Percentiles rank a stretch among this genome's conserved stretches.
These are phyloP conservation scores for Leptopterna dolabrata DNA, from an alignment of 2,888 invertebrate species.

Conservation along the genomic window DNA sequence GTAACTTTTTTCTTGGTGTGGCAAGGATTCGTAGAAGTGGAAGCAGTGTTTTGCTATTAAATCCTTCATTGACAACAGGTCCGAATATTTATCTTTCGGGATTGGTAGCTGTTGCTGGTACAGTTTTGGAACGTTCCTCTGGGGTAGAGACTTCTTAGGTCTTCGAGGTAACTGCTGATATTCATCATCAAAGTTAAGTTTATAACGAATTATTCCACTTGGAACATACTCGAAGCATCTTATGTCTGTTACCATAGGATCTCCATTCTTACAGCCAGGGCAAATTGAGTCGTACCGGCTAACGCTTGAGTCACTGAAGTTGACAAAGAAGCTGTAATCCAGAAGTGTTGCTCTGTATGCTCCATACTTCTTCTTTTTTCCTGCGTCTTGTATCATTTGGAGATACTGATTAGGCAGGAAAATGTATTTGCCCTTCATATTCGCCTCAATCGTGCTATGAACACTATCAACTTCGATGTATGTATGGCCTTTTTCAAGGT, in stretches of 20 bases:
- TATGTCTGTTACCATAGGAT: slow-evolving; percentile 4
- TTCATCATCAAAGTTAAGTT: background rate
- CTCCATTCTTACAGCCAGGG: slow-evolving; percentile 10
- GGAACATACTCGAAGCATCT: slow-evolving; percentile 9
- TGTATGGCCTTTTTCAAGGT: too few relatives aligned
- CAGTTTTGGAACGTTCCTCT: background rate
- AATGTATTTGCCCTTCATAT: too few relatives aligned
- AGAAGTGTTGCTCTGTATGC: too few relatives aligned
- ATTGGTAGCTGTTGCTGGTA: background rate
- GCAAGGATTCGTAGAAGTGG: background rate
- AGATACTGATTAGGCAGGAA: too few relatives aligned
- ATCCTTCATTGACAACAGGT: background rate
- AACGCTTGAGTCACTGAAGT: too few relatives aligned
- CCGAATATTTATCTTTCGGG: background rate
- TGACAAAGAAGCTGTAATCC: too few relatives aligned
- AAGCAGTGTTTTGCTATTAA: background rate
- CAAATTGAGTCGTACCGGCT: too few relatives aligned
- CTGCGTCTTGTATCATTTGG: too few relatives aligned
- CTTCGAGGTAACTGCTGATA: slow-evolving; percentile 1
- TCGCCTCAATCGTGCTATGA: too few relatives aligned
- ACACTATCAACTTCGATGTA: too few relatives aligned
- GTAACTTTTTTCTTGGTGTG: too few relatives aligned
- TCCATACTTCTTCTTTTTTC: too few relatives aligned
- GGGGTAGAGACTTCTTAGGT: background rate
- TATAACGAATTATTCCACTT: background rate